These are phyloP conservation scores for Phoeniculus purpureus DNA, from an alignment of 2,797 vertebrate genomes.

Conservation along the genomic window DNA sequence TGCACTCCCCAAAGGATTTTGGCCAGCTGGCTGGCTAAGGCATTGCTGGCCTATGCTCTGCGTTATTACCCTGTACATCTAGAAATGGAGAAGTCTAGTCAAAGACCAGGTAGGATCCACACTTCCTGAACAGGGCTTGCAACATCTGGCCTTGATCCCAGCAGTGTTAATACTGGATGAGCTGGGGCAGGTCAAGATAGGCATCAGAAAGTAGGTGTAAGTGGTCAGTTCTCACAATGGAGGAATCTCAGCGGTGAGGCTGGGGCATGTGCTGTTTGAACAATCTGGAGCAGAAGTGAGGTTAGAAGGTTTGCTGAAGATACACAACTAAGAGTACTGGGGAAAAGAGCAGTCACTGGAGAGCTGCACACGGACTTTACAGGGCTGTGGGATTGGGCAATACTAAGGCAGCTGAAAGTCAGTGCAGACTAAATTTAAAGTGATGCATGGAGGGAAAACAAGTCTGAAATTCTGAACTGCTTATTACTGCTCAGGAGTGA, in stretches of 20 bases:
- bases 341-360: not conserved
- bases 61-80: not conserved
- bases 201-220: constrained; percentile 34
- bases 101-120: not conserved
- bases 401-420: not conserved
- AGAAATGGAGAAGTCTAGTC: not conserved
- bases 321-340: not conserved
- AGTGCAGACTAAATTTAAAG: not conserved
- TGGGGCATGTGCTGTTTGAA: not conserved
- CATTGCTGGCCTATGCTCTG: fast-evolving
- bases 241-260: not conserved
- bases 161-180: not conserved
- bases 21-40: not conserved
- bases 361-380: not conserved
- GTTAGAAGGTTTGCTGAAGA: not conserved
- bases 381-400: not conserved
- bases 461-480: not conserved
- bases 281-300: not conserved
- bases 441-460: not conserved
- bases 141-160: constrained; percentile 8
- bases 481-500: not conserved
- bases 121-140: not conserved
- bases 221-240: constrained; percentile 21
- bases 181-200: constrained; percentile 23
- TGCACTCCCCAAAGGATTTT: not conserved